Evolutionary conservation across 1,140 invertebrate genomes (phyloP), one percentile per base, ranked within the genome.

Genomic region (Atta cephalotes): DNA sequence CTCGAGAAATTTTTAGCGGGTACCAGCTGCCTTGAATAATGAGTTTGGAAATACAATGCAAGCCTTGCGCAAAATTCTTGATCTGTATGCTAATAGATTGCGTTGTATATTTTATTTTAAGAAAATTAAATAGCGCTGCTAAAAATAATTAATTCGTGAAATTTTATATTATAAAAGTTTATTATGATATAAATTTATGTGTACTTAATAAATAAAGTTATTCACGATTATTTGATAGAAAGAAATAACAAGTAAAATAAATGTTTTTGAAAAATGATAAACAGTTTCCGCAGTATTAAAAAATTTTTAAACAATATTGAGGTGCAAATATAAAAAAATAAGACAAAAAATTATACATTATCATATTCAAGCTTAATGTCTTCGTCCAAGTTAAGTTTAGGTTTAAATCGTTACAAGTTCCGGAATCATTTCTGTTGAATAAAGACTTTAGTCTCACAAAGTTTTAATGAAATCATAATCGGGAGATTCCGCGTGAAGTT

Each of bases 401-500:
- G 39, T 35, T 35, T 35, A 35, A 49, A 63, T 18, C 39, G 53
- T 49, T 84, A 84, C 58, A 35, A n/a, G 16, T 56, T 35, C n/a
- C 18, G 18, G 31, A 71, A 31, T 39, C 35, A 2, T 84, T 31
- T 51, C 39, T 21, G 58, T 81, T 76, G 56, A 31, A 10, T 74
- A 62, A 76, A 84, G 25, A 25, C 25, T 25, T 25, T 25, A 25
- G 56, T 74, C 39, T 31, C 56, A 35, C 25, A n/a, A 84, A 84
- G 56, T 84, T 84, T 84, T 84, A 84, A 84, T 84, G 70, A 84
- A 84, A 84, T 84, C 80, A 84, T 84, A 76, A 60, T 18, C 28
- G n/a, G 10, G n/a, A 76, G n/a, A 84, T 74, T 18, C 28, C n/a
- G 70, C 56, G 56, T 14, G 25, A 74, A 84, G 70, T 84, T 84